Evolutionary conservation across 2,797 vertebrate species (phyloP).

Genomic region (Tapera naevia): DNA sequence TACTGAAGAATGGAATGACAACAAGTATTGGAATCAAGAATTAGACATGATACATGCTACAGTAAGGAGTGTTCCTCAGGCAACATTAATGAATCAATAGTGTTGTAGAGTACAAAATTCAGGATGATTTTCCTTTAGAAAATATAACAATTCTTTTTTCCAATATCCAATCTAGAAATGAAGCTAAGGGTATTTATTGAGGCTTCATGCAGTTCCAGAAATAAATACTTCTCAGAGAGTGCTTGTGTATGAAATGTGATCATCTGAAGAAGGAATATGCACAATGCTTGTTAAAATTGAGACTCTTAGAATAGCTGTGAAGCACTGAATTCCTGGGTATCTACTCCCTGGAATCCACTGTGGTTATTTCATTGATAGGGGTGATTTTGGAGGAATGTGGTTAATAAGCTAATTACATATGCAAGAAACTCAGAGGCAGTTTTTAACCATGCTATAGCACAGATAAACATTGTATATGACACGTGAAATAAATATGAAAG

Average conservation of each 20-base stretch:
- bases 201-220: not conserved
- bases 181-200: not conserved
- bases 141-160: not conserved
- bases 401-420: not conserved
- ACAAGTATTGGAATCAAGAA: not conserved
- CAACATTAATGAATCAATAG: not conserved
- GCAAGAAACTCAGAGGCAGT: not conserved
- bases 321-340: not conserved
- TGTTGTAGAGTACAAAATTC: not conserved
- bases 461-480: not conserved
- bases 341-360: not conserved
- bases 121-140: not conserved
- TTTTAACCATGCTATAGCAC: not conserved
- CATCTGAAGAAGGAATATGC: not conserved
- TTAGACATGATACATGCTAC: not conserved
- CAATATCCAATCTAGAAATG: not conserved
- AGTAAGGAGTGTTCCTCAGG: not conserved
- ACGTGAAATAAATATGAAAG: not conserved
- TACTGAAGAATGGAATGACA: slow-evolving; percentile 29
- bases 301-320: not conserved
- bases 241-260: not conserved
- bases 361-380: not conserved
- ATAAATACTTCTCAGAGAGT: not conserved
- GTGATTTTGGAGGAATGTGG: not conserved
- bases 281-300: not conserved